Evolutionary conservation across 2,888 invertebrate genomes (phyloP), one percentile per base, ranked within the genome.

Genomic region (Sturmia bella): DNA sequence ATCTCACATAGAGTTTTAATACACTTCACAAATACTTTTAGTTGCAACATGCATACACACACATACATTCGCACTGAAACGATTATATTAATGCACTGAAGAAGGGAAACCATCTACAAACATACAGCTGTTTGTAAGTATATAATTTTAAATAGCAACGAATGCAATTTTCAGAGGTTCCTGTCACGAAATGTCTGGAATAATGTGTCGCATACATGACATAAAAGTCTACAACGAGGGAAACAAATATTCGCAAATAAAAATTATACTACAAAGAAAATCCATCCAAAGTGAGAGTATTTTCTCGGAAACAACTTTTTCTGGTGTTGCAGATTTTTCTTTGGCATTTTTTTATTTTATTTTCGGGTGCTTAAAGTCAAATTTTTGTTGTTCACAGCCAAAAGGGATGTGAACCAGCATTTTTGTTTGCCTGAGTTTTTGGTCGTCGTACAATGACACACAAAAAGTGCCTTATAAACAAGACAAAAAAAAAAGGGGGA

Each of bases 141-240:
- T 45, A 75, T 66, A 76, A 73, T 73, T 81, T 76, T 66, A 66
- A 78, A 77, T 70, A 78, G 74, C 82, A 82, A 69, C 74, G 74
- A 74, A 64, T 82, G 82, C 82, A 78, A 82, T 82, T 82, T 82
- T 78, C 82, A 82, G 69, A 82, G 64, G 82, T 82, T 82, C 78
- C 82, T 82, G 82, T 78, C 82, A 82, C 82, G 74, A 82, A 68
- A 82, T 82, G 82, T 82, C 82, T 82, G 82, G 82, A 78, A 82
- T 82, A 82, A 82, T 82, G 82, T 82, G 82, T 82, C 82, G 78
- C 74, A 78, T 78, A 78, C 82, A 82, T 74, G 82, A 82, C 82
- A 78, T 57, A 73, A 77, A 76, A 59, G 66, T 78, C 78, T 78
- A 27, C 59, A 66, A 69, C 64, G 19, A 27, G 21, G 43, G 7